A percentile compares a stretch with the other conserved stretches of the same genome.
Evolutionary conservation across 2,888 invertebrate species (phyloP).

Genomic region (Yponomeuta plumbellus): DNA sequence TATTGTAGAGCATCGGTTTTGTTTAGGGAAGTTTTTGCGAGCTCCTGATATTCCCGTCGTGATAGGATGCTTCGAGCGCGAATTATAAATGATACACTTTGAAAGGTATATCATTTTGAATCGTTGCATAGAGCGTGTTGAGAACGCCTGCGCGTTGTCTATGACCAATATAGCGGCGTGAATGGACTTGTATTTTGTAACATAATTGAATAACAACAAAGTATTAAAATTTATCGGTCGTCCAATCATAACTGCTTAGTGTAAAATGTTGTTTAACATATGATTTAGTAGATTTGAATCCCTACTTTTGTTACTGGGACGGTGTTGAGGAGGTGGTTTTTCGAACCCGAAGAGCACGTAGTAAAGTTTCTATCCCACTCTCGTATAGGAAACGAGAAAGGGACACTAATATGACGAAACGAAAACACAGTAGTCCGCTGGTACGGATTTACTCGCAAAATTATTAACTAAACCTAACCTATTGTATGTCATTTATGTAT

Average conservation of each 20-base stretch:
- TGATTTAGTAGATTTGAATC: conserved; percentile 2
- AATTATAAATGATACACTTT: too few species aligned
- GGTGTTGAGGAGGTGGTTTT: not conserved
- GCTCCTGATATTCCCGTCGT: too few species aligned
- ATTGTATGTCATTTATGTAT: not conserved
- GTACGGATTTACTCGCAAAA: not conserved
- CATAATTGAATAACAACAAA: not conserved
- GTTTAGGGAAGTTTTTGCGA: too few species aligned
- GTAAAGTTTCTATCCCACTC: not conserved
- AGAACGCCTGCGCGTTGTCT: not conserved
- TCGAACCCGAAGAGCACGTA: not conserved
- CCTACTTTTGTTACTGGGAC: not conserved
- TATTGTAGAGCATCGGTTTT: too few species aligned
- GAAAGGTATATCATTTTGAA: too few species aligned
- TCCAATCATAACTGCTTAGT: not conserved
- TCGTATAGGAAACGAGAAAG: not conserved
- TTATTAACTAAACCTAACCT: not conserved
- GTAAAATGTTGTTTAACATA: not conserved
- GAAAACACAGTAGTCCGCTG: not conserved
- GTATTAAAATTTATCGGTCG: not conserved
- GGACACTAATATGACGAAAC: not conserved
- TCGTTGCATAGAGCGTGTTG: too few species aligned
- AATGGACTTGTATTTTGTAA: not conserved
- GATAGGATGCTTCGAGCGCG: too few species aligned
- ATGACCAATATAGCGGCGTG: not conserved